phyloP scores from a whole-genome alignment of 2,888 invertebrate genomes.

The Drosophila ochracea region DNA sequence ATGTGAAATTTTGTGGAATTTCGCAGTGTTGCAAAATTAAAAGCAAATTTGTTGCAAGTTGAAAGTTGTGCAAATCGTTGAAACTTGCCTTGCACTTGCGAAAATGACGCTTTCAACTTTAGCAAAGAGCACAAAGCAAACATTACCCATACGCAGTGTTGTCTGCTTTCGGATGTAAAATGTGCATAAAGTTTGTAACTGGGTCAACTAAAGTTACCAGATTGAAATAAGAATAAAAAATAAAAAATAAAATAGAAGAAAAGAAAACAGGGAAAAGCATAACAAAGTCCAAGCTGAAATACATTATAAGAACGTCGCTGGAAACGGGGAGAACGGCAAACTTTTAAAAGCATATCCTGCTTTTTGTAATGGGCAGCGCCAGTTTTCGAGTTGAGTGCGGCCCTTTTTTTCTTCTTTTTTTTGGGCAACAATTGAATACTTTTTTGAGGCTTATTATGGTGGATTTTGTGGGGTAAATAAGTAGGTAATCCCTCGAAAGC shows the following conservation, averaged over 20 bases:
- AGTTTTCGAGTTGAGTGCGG: constrained; percentile 20
- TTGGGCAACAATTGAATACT: constrained; percentile 59
- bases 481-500: constrained; percentile 48
- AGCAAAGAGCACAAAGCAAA: constrained; percentile 38
- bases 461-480: constrained; percentile 13
- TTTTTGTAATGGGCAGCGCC: constrained; percentile 40
- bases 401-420: not conserved
- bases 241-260: constrained; percentile 1
- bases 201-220: constrained; percentile 56
- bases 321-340: constrained; percentile 16
- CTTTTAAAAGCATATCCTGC: constrained; percentile 52
- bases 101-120: constrained; percentile 49
- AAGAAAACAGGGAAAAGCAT: constrained; percentile 16
- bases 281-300: constrained; percentile 32
- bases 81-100: constrained; percentile 12
- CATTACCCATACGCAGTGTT: constrained; percentile 73
- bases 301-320: constrained; percentile 2
- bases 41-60: constrained; percentile 64
- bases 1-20: constrained; percentile 21
- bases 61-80: constrained; percentile 25
- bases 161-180: constrained; percentile 56
- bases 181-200: constrained; percentile 61
- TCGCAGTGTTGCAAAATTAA: constrained; percentile 58
- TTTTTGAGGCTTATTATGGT: constrained; percentile 47
- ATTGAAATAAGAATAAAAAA: constrained; percentile 10